Evolutionary conservation across 2,888 invertebrate species (phyloP), one percentile per base, ranked within the genome.

Genomic region (Tipula vernalis): DNA sequence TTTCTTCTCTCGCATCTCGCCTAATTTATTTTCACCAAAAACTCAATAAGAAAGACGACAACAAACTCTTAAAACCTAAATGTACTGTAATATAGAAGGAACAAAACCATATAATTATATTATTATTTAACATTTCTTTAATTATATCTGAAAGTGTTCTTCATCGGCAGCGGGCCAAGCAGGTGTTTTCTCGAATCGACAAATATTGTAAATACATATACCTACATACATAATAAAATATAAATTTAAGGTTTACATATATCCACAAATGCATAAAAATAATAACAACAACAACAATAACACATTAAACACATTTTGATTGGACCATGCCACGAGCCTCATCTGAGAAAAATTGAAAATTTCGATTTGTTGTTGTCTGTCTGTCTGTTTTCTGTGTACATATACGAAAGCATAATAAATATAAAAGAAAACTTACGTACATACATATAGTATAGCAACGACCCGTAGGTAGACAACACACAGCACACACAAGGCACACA

Each of bases 121-220:
- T 84, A 84, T 84, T 84, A 84, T 84, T 84, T 85, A 42, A 85
- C 85, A 85, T 85, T 85, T 85, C 85, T 85, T 85, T 85, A 85
- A 85, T 85, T 85, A 85, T 85, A 85, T 85, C 85, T 85, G 85
- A 85, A 85, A 85, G 85, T 85, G 85, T 85, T 85, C 84, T 84
- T 84, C 84, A 39, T 41, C 85, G 85, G 85, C 85, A 85, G 42
- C 85, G 85, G 85, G 85, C 85, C 85, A 85, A 85, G 85, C 85
- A 85, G 85, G 85, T 85, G 85, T 85, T 42, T 18, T 44, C 15
- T 84, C 71, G 71, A 28, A 71, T 71, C 71, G 71, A 71, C 18
- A 28, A 71, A 71, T 71, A 28, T 71, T 28, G 10, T 71, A 44
- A 6, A 39, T 39, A 39, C 39, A 39, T 39, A 3, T 6, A 5